Percentiles rank a stretch among this genome's conserved stretches.
phyloP scores from a whole-genome alignment of 2,113 vertebrate species.

The Corythornis cristatus region DNA sequence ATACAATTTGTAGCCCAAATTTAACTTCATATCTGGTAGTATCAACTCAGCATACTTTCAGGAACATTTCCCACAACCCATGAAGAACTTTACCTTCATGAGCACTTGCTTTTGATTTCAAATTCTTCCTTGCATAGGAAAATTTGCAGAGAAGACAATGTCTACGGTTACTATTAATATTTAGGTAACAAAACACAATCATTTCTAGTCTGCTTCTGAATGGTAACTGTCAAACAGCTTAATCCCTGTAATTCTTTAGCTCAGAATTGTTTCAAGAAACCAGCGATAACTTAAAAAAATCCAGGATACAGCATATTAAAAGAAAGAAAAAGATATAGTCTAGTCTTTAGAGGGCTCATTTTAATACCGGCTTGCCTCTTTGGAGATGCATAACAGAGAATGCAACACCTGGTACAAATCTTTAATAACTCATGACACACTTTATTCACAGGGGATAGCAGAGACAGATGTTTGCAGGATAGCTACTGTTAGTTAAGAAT shows the following conservation, averaged over 20 bases:
- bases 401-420: not conserved
- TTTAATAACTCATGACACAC: not conserved
- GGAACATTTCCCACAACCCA: not conserved
- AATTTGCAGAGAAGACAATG: not conserved
- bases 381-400: not conserved
- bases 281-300: not conserved
- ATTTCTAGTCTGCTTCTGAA: not conserved
- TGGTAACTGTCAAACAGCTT: not conserved
- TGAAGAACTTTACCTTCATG: not conserved
- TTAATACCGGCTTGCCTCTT: not conserved
- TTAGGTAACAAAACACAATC: not conserved
- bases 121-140: not conserved
- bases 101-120: not conserved
- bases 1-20: not conserved
- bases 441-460: not conserved
- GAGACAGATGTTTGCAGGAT: not conserved
- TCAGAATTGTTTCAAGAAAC: not conserved
- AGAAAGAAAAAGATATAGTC: not conserved
- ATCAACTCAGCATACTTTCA: not conserved
- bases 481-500: conserved; percentile 15
- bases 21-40: not conserved
- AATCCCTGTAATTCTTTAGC: not conserved
- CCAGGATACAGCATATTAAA: not conserved
- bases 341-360: not conserved
- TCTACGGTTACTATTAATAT: not conserved